Evolutionary conservation across 2,888 invertebrate species (phyloP).

Genomic region (Arctia plantaginis): DNA sequence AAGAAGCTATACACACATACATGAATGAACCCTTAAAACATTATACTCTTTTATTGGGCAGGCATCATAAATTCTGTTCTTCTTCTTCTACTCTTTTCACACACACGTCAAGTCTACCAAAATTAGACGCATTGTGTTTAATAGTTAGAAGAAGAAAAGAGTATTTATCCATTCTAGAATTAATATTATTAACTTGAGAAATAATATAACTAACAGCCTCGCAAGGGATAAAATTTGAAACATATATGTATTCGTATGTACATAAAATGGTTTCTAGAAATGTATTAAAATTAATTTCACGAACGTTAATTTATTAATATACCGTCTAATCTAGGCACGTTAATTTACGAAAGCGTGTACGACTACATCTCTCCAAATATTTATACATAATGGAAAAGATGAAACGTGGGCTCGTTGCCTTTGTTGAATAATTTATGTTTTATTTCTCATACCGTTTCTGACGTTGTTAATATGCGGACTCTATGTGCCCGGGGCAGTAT

Average conservation of each 20-base stretch:
- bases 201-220: constrained; percentile 12
- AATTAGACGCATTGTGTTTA: background rate
- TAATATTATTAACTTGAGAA: constrained; percentile 8
- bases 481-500: constrained; percentile 64
- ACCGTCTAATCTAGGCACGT: constrained; percentile 58
- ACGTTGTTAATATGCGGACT: constrained; percentile 61
- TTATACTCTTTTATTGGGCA: background rate
- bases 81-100: too few species aligned
- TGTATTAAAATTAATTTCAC: constrained; percentile 41
- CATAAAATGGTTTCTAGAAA: constrained; percentile 33
- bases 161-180: background rate
- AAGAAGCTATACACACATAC: background rate
- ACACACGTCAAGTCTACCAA: too few species aligned
- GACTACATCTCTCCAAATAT: constrained; percentile 68
- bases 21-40: background rate
- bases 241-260: constrained; percentile 35
- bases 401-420: constrained; percentile 73
- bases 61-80: too few species aligned
- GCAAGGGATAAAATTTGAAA: constrained; percentile 25
- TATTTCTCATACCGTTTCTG: constrained; percentile 66
- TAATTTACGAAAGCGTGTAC: constrained; percentile 71
- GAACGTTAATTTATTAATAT: constrained; percentile 47
- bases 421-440: constrained; percentile 81
- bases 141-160: too few species aligned
- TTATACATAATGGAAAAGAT: constrained; percentile 75